Percentiles rank a stretch among this genome's conserved stretches.
These are phyloP conservation scores for Progne subis DNA, from an alignment of 2,113 vertebrate species.

Conservation along the genomic window DNA sequence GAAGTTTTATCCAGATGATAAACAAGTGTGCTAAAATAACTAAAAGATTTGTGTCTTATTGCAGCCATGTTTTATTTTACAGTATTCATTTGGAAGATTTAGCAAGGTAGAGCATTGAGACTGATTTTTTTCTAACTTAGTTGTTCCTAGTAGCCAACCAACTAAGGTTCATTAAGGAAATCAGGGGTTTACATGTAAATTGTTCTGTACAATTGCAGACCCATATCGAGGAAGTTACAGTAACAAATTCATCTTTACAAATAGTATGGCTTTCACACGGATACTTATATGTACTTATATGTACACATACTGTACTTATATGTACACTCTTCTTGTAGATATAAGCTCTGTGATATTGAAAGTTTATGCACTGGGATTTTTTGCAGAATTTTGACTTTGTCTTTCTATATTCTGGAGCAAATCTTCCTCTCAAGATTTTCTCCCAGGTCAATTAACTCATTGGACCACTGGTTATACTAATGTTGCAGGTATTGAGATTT, in stretches of 20 bases:
- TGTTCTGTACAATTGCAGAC: background rate
- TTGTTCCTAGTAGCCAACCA: background rate
- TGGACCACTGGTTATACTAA: background rate
- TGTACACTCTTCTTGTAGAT: background rate
- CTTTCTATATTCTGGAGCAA: background rate
- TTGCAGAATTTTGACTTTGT: background rate
- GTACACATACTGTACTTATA: background rate
- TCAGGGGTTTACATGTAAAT: background rate
- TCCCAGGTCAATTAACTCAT: background rate
- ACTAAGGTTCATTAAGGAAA: background rate
- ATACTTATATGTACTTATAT: background rate
- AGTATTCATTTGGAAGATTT: background rate
- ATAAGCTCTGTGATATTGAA: background rate
- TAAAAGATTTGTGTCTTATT: slow-evolving; percentile 17
- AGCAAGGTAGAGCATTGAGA: background rate
- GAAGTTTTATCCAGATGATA: background rate
- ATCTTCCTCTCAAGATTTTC: background rate
- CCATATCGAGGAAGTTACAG: background rate
- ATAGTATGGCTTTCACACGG: background rate
- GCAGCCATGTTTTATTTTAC: background rate
- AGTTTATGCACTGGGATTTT: background rate
- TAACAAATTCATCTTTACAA: background rate
- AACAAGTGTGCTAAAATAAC: slow-evolving; percentile 4
- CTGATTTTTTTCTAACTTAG: background rate
- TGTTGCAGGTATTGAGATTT: background rate